Percentiles rank a stretch among this genome's conserved stretches.
phyloP scores from a whole-genome alignment of 2,797 vertebrate species.

The Scyliorhinus canicula region DNA sequence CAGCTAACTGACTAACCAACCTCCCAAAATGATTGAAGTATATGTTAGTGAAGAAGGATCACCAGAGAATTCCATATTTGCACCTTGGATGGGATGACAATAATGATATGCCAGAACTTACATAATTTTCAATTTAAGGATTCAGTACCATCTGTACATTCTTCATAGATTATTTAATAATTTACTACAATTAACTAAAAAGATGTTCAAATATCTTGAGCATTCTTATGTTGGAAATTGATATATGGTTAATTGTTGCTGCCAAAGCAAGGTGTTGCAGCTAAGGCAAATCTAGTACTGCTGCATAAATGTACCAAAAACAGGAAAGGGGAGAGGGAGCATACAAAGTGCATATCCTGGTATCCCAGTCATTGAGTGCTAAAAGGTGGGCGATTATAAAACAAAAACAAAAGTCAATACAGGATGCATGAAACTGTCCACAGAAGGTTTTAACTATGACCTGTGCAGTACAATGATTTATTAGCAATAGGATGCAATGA shows the following conservation, averaged over 20 bases:
- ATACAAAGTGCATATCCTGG: conserved; percentile 24
- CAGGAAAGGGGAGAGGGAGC: neutral
- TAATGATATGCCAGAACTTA: neutral
- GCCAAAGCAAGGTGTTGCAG: neutral
- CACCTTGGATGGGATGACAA: neutral
- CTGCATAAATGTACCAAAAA: neutral
- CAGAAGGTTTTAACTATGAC: neutral
- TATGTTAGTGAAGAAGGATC: neutral
- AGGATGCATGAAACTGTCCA: neutral
- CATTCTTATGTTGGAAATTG: neutral
- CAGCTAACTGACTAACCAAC: too few species aligned
- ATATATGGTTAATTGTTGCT: neutral
- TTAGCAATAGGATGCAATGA: neutral
- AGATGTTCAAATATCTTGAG: neutral
- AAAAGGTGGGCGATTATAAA: neutral
- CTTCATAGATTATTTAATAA: neutral
- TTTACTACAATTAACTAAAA: neutral
- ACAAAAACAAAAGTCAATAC: conserved; percentile 23
- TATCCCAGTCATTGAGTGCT: conserved; percentile 3
- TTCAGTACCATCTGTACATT: neutral
- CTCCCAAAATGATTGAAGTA: neutral
- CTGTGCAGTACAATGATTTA: neutral
- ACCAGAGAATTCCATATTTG: neutral
- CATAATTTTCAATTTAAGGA: neutral
- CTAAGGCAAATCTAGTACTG: neutral